A percentile compares a stretch with the other conserved stretches of the same genome.
Evolutionary conservation across 2,888 invertebrate genomes (phyloP).

Genomic region (Boloria euphrosyne): DNA sequence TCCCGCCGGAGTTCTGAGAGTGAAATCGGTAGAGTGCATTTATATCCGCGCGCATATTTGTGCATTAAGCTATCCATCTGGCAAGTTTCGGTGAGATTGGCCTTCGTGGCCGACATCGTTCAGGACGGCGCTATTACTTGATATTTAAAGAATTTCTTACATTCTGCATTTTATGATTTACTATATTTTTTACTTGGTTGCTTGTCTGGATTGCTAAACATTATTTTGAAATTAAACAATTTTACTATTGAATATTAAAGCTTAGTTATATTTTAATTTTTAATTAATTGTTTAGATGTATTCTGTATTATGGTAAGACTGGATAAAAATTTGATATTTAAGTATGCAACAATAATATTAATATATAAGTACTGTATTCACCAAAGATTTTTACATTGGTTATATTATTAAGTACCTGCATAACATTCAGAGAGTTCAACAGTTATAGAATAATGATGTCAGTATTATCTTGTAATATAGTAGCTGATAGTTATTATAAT

Average conservation of each 20-base stretch:
- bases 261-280: slow-evolving; percentile 5
- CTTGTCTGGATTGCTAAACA: slow-evolving; percentile 10
- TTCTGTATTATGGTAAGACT: slow-evolving; percentile 25
- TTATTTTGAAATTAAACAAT: slow-evolving; percentile 6
- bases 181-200: slow-evolving; percentile 5
- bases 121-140: too few relatives aligned
- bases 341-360: slow-evolving; percentile 27
- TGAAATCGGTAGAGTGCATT: too few relatives aligned
- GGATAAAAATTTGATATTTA: slow-evolving; percentile 17
- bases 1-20: too few relatives aligned
- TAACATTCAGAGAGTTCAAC: neutral
- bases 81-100: too few relatives aligned
- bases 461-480: slow-evolving; percentile 15
- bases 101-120: too few relatives aligned
- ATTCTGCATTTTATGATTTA: neutral
- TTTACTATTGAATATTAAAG: slow-evolving; percentile 1
- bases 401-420: neutral
- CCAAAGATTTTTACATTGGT: slow-evolving; percentile 25
- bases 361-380: slow-evolving; percentile 18
- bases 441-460: slow-evolving; percentile 1
- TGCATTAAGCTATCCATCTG: too few relatives aligned
- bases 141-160: neutral
- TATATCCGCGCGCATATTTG: too few relatives aligned
- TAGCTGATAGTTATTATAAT: slow-evolving; percentile 5
- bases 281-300: slow-evolving; percentile 9